Evolutionary conservation across 2,888 invertebrate species (phyloP), one percentile per base, ranked within the genome.

Genomic region (Chalcis sispes): DNA sequence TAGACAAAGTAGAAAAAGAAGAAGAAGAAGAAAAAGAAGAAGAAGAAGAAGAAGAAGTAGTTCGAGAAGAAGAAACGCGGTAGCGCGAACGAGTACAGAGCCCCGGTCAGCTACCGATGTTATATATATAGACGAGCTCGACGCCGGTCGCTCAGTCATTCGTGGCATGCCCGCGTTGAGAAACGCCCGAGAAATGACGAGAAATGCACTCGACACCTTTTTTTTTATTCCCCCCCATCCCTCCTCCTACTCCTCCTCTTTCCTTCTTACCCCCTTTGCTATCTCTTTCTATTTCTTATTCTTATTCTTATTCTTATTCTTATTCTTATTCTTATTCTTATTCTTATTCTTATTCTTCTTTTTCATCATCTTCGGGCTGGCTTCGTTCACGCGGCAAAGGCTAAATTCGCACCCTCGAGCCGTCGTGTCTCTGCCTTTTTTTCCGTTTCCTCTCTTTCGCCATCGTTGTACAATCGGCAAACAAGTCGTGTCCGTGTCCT

Each of bases 161-260:
- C 85, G 77, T 80, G 81, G 83, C 83, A 81, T 82, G 83, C 75
- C 5, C 23, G 0, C 18, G 20, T 15, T 27, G 42, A 56, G 18
- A 42, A 67, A 54, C 18, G 42, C 46, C 42, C 23, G n/a, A 69
- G 48, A 69, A 59, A 59, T 59, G 59, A 59, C 25, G 74, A 73
- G 79, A 81, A 81, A 81, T 84, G 83, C 85, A 85, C 48, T 85
- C 83, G 81, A 83, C 83, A 82, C 84, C 81, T 83, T 80, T 79
- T 76, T 69, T n/a, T n/a, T n/a, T n/a, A n/a, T n/a, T n/a, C n/a
- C 7, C 74, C 40, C 27, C 67, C 61, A 27, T 42, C 23, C 27
- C n/a, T 48, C 25, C 15, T 1, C 20, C 32, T 32, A 1, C 7
- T 32, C 18, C 18, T 0, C 18, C 23, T 8, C 46, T 23, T n/a